Conservation (phyloP, 92 coral and sea anemone species). For the Porites evermanni region DNA sequence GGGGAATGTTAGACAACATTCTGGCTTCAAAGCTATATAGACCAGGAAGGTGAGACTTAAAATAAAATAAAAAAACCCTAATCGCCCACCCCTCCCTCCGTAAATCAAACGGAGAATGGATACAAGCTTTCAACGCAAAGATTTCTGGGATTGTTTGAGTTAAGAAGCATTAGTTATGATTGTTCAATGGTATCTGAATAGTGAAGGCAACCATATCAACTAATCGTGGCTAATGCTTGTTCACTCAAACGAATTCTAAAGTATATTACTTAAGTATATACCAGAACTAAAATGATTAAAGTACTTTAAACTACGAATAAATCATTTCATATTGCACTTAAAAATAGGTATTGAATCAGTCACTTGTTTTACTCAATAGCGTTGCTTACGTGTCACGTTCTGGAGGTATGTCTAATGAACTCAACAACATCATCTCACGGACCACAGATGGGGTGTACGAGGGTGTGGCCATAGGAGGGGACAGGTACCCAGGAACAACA, state of each 20-base stretch:
- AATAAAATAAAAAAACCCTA: not conserved
- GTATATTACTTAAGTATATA: no score
- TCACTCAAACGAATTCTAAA: no score
- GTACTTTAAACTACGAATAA: no score
- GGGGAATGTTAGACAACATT: constrained; percentile 97
- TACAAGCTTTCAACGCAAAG: no score
- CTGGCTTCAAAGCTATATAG: constrained; percentile 93
- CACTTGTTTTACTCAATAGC: constrained; percentile 42
- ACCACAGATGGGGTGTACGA: constrained; percentile 97
- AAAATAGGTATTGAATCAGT: not conserved
- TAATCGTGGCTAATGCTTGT: no score
- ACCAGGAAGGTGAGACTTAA: constrained; percentile 87
- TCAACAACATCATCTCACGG: constrained; percentile 97
- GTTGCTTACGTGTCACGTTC: constrained; percentile 99
- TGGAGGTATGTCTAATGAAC: constrained; percentile 99
- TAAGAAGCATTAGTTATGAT: no score
- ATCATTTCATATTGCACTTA: not conserved
- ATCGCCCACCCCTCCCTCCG: no score
- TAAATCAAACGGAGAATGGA: no score
- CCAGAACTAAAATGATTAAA: no score
- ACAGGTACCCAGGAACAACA: constrained; percentile 98
- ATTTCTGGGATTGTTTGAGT: no score
- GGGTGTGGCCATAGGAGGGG: constrained; percentile 99
- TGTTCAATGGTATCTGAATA: no score
- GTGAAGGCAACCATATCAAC: no score